Base-by-base conservation (phyloP, 2,113 vertebrate genomes). In the Urocitellus parryii region DNA sequence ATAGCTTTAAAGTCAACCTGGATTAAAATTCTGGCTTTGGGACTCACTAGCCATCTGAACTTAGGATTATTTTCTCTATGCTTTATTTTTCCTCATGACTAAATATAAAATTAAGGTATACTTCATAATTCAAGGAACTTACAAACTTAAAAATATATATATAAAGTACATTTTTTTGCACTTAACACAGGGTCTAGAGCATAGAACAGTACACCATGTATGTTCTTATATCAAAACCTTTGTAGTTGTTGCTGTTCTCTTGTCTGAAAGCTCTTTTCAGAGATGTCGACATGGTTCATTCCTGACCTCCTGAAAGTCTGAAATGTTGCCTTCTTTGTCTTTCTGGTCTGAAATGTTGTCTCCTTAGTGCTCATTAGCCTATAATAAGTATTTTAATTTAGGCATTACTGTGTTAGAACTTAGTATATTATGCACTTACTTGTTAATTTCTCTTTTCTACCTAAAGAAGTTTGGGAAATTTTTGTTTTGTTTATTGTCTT, bases 1-100 rank as follows among this genome's bases (percentile, higher is more conserved):
- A 73, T 45, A 84, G 53, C 53, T 93, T 95, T 83, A 74, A 96
- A 89, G 42, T 92, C 78, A 39, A 18, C 32, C 8, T 51, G 6
- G 13, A 8, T 90, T 81, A 45, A 93, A 87, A 85, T 61, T 14
- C 18, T 90, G 65, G 13, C 51, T 92, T 86, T 94, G 67, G 51
- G 34, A n/a, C 11, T 81, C 76, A 45, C 0, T 78, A 83, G n/a
- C 48, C 25, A 1, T 65, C 17, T 63, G 67, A 51, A n/a, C 72
- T 70, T 78, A 67, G 37, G 32, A 58, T 29, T 84, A 56, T 83
- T 82, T 81, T 88, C n/a, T 81, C 20, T 87, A 12, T 45, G 22
- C 22, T 81, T 83, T 82, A 29, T 87, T 93, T 89, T 91, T 86
- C 1, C 45, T 82, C 37, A 51, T 67, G 76, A 76, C 14, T 80